phyloP scores from a whole-genome alignment of 2,113 vertebrate genomes.

The Labeo rohita region DNA sequence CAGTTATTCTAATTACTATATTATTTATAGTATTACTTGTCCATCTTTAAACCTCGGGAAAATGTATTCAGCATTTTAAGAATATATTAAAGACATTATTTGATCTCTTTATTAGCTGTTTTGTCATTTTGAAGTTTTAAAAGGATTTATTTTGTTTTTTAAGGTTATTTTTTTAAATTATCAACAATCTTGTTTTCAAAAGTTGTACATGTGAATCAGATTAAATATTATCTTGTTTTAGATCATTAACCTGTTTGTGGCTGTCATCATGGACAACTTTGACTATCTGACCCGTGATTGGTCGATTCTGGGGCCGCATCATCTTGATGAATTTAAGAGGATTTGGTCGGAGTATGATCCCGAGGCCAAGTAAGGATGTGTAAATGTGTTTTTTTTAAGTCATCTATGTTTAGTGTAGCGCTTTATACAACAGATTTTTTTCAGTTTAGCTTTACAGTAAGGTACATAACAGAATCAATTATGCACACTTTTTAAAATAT shows the following conservation, averaged over 20 bases:
- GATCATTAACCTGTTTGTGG: constrained; percentile 99
- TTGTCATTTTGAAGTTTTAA: not conserved
- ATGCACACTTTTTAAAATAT: too few species aligned
- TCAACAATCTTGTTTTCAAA: not conserved
- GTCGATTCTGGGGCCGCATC: constrained; percentile 98
- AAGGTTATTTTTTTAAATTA: not conserved
- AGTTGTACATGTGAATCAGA: not conserved
- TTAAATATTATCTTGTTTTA: constrained; percentile 57
- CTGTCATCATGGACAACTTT: constrained; percentile 99
- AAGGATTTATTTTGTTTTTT: not conserved
- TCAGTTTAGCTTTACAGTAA: not conserved
- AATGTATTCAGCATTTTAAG: not conserved
- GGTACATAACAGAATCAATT: not conserved
- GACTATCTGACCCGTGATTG: constrained; percentile 98
- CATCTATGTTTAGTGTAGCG: not conserved
- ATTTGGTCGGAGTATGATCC: constrained; percentile 99
- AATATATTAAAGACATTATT: not conserved
- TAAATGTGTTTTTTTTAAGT: not conserved
- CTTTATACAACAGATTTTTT: not conserved
- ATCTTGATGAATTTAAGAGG: constrained; percentile 98
- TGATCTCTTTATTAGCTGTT: not conserved
- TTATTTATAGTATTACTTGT: not conserved
- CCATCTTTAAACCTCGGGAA: not conserved
- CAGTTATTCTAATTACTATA: not conserved
- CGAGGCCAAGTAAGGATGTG: constrained; percentile 90